Evolutionary conservation across 2,113 vertebrate genomes (phyloP), one percentile per base, ranked within the genome.

Genomic region (Prietella phreatophila): DNA sequence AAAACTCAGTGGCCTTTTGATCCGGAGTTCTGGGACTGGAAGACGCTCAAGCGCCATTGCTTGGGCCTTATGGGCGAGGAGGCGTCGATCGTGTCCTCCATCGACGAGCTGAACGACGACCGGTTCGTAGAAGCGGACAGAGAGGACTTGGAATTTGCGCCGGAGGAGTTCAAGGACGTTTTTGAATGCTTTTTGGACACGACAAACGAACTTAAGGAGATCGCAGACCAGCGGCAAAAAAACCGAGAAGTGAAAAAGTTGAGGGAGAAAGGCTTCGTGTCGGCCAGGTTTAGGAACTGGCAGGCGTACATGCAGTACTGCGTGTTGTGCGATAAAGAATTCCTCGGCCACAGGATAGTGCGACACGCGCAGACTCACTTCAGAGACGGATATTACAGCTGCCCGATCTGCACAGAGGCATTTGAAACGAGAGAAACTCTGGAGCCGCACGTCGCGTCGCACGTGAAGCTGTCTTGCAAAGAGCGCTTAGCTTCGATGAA

Each of bases 221-320:
- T 94, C 4, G 91, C 93, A 80, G 97, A 98, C 92, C 96, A 94
- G 89, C 97, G 93, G 87, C 95, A 96, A 89, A 99, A 97, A 93
- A 99, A 98, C 91, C 93, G 93, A 93, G 96, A 98, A 82, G 96
- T 98, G 81, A 99, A 98, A 92, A 97, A 98, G 83, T 93, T 97
- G 69, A 94, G 96, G 93, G 97, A 98, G 85, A 96, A 97, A 15
- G 97, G 98, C 13, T 99, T 97, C 50, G 97, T 99, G 93, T 99
- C 97, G 13, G 96, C 97, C 55, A 95, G 97, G 56, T 99, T 98
- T 93, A 94, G 97, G 86, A 99, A 99, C 92, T 99, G 97, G 97
- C 97, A 99, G 91, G 98, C 97, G 65, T 99, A 99, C 80, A 99
- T 99, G 98, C 98, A 99, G 90, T 99, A 99, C 93, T 99, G 98